These are phyloP conservation scores for Melopsittacus undulatus DNA, from an alignment of 2,797 vertebrate genomes.

Conservation along the genomic window DNA sequence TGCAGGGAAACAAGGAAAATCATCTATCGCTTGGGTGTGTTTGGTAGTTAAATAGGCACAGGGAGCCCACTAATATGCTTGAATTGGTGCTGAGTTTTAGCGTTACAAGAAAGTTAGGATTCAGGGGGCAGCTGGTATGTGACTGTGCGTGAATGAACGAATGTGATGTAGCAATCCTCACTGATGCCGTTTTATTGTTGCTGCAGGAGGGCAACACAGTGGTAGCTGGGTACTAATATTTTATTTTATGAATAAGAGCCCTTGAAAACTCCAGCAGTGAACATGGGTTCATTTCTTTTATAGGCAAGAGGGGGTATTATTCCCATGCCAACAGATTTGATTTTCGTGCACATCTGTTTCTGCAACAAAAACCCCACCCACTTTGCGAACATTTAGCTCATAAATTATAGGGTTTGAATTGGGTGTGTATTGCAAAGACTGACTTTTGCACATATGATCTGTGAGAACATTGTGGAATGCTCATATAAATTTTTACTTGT, in stretches of 20 bases:
- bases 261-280: slow-evolving; percentile 68
- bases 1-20: not conserved
- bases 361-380: slow-evolving; percentile 57
- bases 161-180: slow-evolving; percentile 11
- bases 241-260: slow-evolving; percentile 71
- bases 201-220: slow-evolving; percentile 53
- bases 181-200: slow-evolving; percentile 65
- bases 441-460: slow-evolving; percentile 56
- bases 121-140: slow-evolving; percentile 16
- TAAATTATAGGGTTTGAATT: slow-evolving; percentile 75
- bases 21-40: not conserved
- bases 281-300: slow-evolving; percentile 70
- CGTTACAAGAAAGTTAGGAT: slow-evolving; percentile 34
- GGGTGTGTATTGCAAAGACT: slow-evolving; percentile 65
- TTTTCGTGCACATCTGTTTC: slow-evolving; percentile 76
- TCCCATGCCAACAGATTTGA: slow-evolving; percentile 68
- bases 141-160: not conserved
- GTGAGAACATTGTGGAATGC: slow-evolving; percentile 68
- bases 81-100: slow-evolving; percentile 23
- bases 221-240: slow-evolving; percentile 62
- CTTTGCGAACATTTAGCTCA: slow-evolving; percentile 68
- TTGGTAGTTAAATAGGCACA: not conserved
- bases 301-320: slow-evolving; percentile 64
- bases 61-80: not conserved
- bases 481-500: slow-evolving; percentile 68